These are phyloP conservation scores for Platerodrilus igneus DNA, from an alignment of 2,888 invertebrate species.

Conservation along the genomic window DNA sequence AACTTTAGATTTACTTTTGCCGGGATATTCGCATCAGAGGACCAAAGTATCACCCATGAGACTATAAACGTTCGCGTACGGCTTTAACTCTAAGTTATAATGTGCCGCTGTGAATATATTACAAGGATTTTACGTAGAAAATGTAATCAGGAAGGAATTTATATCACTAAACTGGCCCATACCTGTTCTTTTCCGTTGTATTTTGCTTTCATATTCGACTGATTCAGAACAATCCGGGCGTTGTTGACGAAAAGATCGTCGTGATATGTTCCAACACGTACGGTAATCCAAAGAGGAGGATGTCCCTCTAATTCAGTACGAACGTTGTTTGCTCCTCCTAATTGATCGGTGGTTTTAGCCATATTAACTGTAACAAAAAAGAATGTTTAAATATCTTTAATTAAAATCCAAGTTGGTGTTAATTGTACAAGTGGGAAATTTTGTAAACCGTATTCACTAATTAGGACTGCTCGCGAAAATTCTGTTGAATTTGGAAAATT, in stretches of 20 bases:
- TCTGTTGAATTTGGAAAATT: too few species aligned
- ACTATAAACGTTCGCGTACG: conserved; percentile 16
- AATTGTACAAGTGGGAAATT: too few species aligned
- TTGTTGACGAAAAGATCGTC: conserved; percentile 83
- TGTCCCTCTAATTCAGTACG: conserved; percentile 75
- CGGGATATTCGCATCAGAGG: conserved; percentile 10
- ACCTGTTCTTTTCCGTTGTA: conserved; percentile 61
- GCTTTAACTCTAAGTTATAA: too few species aligned
- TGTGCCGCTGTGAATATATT: conserved; percentile 12
- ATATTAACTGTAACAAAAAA: conserved; percentile 63
- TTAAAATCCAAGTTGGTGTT: too few species aligned
- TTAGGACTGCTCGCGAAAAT: too few species aligned
- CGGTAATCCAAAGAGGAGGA: conserved; percentile 80
- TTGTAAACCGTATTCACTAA: too few species aligned
- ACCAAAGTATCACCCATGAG: conserved; percentile 12
- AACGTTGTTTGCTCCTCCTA: conserved; percentile 51
- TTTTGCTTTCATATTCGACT: conserved; percentile 61
- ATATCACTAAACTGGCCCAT: conserved; percentile 26
- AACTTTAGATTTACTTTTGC: conserved; percentile 22
- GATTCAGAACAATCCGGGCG: conserved; percentile 67
- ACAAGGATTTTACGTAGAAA: conserved; percentile 3
- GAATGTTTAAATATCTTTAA: too few species aligned
- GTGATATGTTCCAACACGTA: conserved; percentile 56
- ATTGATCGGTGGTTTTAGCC: conserved; percentile 63
- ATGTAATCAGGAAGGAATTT: conserved; percentile 2